A percentile compares a stretch with the other conserved stretches of the same genome.
These are phyloP conservation scores for Cottoperca gobio DNA, from an alignment of 2,797 vertebrate species.

Conservation along the genomic window DNA sequence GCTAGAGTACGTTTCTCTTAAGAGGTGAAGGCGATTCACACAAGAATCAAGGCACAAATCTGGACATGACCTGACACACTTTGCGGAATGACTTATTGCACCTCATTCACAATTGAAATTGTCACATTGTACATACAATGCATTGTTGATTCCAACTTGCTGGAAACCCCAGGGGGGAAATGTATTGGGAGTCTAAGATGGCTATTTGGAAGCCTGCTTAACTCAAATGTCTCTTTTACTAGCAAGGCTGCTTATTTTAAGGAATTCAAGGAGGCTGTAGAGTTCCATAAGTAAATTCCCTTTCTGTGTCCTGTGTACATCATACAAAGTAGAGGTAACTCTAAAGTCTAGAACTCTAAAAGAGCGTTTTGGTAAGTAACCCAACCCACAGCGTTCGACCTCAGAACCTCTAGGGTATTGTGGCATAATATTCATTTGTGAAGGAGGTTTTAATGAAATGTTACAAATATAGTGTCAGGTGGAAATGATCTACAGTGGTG, in stretches of 20 bases:
- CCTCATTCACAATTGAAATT: slow-evolving; percentile 21
- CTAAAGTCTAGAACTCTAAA: not conserved
- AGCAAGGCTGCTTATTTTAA: not conserved
- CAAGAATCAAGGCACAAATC: slow-evolving; percentile 70
- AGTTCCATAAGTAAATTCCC: not conserved
- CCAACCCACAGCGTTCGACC: not conserved
- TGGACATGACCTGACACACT: slow-evolving; percentile 46
- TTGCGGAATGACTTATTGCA: slow-evolving; percentile 12
- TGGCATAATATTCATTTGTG: slow-evolving; percentile 8
- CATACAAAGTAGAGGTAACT: not conserved
- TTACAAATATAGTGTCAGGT: not conserved
- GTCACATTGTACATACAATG: not conserved
- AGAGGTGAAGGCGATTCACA: slow-evolving; percentile 45
- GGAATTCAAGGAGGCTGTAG: not conserved
- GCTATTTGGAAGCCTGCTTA: not conserved
- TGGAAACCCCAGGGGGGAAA: not conserved
- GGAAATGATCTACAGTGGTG: not conserved
- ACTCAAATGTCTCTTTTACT: not conserved
- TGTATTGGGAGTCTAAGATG: not conserved
- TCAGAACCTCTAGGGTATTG: not conserved
- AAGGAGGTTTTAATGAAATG: slow-evolving; percentile 5
- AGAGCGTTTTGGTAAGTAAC: not conserved
- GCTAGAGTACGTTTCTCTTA: slow-evolving; percentile 7
- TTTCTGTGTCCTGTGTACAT: not conserved
- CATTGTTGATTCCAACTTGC: not conserved